Evolutionary conservation across 2,113 vertebrate genomes (phyloP).

Genomic region (Sturnus vulgaris): DNA sequence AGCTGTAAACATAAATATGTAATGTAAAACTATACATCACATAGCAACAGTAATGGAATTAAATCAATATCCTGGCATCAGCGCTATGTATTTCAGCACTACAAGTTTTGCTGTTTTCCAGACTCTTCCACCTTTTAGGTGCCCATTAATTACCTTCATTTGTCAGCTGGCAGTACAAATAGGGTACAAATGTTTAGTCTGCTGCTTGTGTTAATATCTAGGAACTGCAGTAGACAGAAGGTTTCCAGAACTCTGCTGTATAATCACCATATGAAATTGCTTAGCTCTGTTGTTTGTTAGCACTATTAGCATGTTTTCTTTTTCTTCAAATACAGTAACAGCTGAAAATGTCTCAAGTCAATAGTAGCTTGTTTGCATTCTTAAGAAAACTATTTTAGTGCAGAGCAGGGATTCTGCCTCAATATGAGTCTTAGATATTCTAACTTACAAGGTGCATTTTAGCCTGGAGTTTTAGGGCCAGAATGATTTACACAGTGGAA

Average conservation of each 20-base stretch:
- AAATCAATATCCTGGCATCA: slow-evolving; percentile 49
- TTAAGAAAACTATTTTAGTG: not conserved
- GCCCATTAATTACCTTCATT: slow-evolving; percentile 75
- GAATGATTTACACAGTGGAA: not conserved
- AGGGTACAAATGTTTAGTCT: slow-evolving; percentile 77
- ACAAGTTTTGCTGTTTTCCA: slow-evolving; percentile 60
- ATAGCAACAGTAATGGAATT: not conserved
- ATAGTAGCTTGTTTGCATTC: not conserved
- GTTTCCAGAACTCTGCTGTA: slow-evolving; percentile 63
- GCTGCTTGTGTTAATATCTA: slow-evolving; percentile 68
- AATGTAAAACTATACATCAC: not conserved
- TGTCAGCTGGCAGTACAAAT: slow-evolving; percentile 67
- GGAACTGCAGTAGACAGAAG: slow-evolving; percentile 40
- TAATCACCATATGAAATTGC: slow-evolving; percentile 52
- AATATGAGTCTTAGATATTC: not conserved
- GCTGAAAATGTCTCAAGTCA: not conserved
- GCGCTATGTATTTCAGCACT: slow-evolving; percentile 10
- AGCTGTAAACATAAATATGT: not conserved
- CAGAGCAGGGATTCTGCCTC: not conserved
- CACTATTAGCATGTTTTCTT: slow-evolving; percentile 7
- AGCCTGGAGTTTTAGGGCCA: not conserved
- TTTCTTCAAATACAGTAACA: slow-evolving; percentile 22
- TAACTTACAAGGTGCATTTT: not conserved
- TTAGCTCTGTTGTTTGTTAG: slow-evolving; percentile 37
- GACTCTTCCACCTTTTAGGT: slow-evolving; percentile 53